phyloP scores from a whole-genome alignment of 2,113 vertebrate species.

The Phrynosoma platyrhinos region DNA sequence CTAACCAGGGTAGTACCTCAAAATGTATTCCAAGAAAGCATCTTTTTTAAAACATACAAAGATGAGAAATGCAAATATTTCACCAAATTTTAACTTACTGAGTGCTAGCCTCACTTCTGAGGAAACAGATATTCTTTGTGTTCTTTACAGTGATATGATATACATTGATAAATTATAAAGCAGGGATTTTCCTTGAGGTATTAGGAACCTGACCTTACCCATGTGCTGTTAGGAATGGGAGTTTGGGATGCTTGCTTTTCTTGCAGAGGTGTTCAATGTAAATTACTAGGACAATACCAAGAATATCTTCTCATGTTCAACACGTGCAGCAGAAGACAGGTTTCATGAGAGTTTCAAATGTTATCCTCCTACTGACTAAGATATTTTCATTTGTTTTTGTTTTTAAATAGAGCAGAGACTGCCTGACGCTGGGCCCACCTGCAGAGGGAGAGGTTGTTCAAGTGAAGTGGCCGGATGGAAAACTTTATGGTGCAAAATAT shows the following conservation, averaged over 20 bases:
- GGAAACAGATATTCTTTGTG: neutral
- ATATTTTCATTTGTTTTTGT: slow-evolving; percentile 41
- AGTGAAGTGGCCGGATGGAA: slow-evolving; percentile 97
- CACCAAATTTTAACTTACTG: neutral
- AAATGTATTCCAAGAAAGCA: neutral
- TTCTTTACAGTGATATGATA: neutral
- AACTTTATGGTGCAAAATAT: slow-evolving; percentile 95
- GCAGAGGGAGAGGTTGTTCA: slow-evolving; percentile 91
- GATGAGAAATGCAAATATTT: neutral
- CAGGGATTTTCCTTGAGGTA: neutral
- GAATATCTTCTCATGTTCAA: slow-evolving; percentile 65
- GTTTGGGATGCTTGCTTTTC: neutral
- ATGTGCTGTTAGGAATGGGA: neutral
- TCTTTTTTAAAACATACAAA: neutral
- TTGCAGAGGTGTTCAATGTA: neutral
- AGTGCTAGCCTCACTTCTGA: neutral
- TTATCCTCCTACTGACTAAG: slow-evolving; percentile 53
- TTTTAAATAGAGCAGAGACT: slow-evolving; percentile 89
- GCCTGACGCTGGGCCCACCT: slow-evolving; percentile 89
- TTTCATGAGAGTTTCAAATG: slow-evolving; percentile 58
- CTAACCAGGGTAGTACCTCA: neutral
- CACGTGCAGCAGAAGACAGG: slow-evolving; percentile 35
- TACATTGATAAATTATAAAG: neutral
- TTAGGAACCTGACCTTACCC: neutral
- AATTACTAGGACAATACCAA: slow-evolving; percentile 58